A percentile compares a stretch with the other conserved stretches of the same genome.
These are phyloP conservation scores for Glaucidium brasilianum DNA, from an alignment of 2,113 vertebrate genomes.

Conservation along the genomic window DNA sequence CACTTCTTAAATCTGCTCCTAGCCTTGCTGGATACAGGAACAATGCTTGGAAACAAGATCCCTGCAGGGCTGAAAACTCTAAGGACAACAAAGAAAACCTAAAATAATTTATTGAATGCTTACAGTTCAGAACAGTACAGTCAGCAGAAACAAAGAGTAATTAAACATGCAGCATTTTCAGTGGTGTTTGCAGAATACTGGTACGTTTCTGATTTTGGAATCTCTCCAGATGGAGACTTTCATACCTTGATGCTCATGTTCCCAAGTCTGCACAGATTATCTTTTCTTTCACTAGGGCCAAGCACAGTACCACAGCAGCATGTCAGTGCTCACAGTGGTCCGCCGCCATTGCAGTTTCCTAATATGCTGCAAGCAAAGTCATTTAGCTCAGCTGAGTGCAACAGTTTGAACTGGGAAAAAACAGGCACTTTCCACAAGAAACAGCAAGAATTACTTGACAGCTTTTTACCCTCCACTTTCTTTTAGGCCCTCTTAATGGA, in stretches of 20 bases:
- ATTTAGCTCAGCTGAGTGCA: not conserved
- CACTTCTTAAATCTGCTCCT: not conserved
- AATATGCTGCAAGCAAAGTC: not conserved
- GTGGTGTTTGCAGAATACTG: not conserved
- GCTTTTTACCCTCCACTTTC: not conserved
- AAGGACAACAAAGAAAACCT: slow-evolving; percentile 18
- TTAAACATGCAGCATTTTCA: not conserved
- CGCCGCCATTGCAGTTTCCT: not conserved
- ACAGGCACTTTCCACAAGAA: not conserved
- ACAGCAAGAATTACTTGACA: not conserved
- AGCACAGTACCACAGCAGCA: fast-evolving
- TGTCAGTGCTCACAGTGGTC: not conserved
- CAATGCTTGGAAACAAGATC: slow-evolving; percentile 56
- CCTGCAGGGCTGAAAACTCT: not conserved
- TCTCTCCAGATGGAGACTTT: not conserved
- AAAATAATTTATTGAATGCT: not conserved
- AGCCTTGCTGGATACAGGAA: not conserved
- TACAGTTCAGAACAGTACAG: not conserved
- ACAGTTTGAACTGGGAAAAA: not conserved
- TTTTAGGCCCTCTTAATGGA: not conserved
- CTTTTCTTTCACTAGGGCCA: not conserved
- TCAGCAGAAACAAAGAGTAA: not conserved
- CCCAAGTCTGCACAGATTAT: not conserved
- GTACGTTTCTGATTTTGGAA: not conserved
- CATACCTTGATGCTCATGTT: not conserved